Evolutionary conservation across 2,888 invertebrate genomes (phyloP).

Genomic region (Amiota minor): DNA sequence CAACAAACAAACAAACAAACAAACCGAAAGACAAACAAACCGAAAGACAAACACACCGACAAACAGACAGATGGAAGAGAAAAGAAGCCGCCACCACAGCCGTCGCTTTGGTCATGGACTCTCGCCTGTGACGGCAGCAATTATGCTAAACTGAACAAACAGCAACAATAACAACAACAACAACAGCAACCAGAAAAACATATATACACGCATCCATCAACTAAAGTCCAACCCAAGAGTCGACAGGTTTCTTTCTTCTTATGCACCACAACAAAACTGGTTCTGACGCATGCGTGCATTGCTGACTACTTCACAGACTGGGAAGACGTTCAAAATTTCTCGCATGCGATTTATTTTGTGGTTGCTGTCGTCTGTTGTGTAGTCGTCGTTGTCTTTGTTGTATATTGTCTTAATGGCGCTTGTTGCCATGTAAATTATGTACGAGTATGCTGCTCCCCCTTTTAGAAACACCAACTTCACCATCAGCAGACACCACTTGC

Average conservation of each 20-base stretch:
- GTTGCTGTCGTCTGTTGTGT: conserved; percentile 28
- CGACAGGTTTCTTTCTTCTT: conserved; percentile 27
- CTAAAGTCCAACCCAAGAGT: conserved; percentile 26
- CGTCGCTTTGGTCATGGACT: conserved; percentile 3
- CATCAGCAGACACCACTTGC: conserved; percentile 6
- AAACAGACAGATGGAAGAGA: conserved; percentile 29
- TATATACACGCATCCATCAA: conserved; percentile 66
- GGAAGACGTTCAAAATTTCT: conserved; percentile 34
- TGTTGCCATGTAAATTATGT: conserved; percentile 71
- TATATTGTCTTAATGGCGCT: conserved; percentile 62
- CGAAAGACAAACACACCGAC: conserved; percentile 32
- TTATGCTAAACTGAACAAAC: conserved; percentile 71
- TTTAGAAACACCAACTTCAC: not conserved
- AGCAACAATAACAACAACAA: conserved; percentile 60
- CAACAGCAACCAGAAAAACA: too few species aligned
- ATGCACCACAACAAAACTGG: conserved; percentile 30
- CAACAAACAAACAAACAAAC: conserved; percentile 36
- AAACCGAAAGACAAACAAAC: conserved; percentile 20
- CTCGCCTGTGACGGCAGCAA: conserved; percentile 48
- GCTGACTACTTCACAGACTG: not conserved
- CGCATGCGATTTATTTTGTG: conserved; percentile 47
- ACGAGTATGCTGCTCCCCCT: conserved; percentile 54
- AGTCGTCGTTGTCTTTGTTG: conserved; percentile 20
- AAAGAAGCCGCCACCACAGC: conserved; percentile 15
- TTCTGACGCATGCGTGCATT: conserved; percentile 7